Conservation (phyloP, 2,113 vertebrate genomes). For the Hyperopisus bebe region DNA sequence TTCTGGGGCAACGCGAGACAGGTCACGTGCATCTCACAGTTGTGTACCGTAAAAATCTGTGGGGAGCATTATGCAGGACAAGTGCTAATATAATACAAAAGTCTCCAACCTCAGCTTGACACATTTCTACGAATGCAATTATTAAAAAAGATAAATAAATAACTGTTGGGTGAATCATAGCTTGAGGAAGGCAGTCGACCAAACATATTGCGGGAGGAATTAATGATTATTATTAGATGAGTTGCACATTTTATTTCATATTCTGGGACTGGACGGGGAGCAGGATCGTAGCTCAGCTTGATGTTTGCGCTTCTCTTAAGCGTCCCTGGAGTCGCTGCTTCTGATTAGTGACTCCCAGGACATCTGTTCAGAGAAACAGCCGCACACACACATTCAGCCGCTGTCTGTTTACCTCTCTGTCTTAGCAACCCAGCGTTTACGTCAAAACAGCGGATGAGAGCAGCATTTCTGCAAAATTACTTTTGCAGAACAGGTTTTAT, state of each 20-base stretch:
- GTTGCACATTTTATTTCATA: background rate
- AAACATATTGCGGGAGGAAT: slow-evolving; percentile 1
- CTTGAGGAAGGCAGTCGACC: background rate
- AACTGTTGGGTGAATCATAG: background rate
- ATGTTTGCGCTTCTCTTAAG: background rate
- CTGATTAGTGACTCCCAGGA: background rate
- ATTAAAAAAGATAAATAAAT: background rate
- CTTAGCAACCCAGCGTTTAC: background rate
- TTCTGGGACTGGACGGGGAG: background rate
- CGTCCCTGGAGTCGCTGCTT: background rate
- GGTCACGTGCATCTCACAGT: background rate
- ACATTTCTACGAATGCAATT: background rate
- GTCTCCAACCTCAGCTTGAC: background rate
- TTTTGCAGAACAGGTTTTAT: background rate
- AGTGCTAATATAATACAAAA: background rate
- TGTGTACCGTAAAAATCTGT: background rate
- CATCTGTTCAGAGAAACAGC: background rate
- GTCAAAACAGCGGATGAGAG: background rate
- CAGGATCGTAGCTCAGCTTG: background rate
- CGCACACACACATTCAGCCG: background rate
- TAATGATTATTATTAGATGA: background rate
- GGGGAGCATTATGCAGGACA: background rate
- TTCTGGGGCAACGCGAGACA: background rate
- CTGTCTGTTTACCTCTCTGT: background rate
- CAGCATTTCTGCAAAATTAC: background rate